A percentile compares a stretch with the other conserved stretches of the same genome.
These are phyloP conservation scores for Pandion haliaetus DNA, from an alignment of 2,113 vertebrate species.

Conservation along the genomic window DNA sequence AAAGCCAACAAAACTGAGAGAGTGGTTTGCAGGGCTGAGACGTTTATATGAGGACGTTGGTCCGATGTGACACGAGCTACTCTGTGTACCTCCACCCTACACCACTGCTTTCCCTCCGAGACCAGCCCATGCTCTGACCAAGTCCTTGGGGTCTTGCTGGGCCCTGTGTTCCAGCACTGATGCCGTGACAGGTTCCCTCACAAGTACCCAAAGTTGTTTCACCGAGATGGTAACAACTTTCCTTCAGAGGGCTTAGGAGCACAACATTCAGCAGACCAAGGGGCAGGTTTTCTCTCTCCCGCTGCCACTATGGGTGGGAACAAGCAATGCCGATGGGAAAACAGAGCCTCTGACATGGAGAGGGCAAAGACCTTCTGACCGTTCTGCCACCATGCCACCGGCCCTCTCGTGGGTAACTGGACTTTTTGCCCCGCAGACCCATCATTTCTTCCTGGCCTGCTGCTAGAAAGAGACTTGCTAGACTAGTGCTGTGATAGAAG, in stretches of 20 bases:
- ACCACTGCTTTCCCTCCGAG: background rate
- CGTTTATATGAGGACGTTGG: accelerated
- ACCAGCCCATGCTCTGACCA: background rate
- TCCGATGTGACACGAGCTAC: background rate
- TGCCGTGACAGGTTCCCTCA: background rate
- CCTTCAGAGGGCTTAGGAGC: accelerated
- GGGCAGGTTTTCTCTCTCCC: background rate
- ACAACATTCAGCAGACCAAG: accelerated
- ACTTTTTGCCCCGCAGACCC: background rate
- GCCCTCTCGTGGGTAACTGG: background rate
- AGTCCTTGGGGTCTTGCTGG: background rate
- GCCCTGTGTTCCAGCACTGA: background rate
- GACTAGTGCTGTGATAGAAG: background rate
- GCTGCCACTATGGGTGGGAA: background rate
- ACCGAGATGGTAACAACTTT: accelerated
- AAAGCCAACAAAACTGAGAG: background rate
- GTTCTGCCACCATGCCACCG: accelerated
- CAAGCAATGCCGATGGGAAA: accelerated
- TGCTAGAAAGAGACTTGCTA: background rate
- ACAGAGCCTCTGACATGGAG: background rate
- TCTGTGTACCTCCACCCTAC: background rate
- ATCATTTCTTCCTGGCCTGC: background rate
- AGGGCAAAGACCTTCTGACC: background rate
- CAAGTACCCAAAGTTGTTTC: background rate
- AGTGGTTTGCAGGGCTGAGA: background rate